These are phyloP conservation scores for Azorinus chamasolen DNA, from an alignment of 2,888 invertebrate species.

Conservation along the genomic window DNA sequence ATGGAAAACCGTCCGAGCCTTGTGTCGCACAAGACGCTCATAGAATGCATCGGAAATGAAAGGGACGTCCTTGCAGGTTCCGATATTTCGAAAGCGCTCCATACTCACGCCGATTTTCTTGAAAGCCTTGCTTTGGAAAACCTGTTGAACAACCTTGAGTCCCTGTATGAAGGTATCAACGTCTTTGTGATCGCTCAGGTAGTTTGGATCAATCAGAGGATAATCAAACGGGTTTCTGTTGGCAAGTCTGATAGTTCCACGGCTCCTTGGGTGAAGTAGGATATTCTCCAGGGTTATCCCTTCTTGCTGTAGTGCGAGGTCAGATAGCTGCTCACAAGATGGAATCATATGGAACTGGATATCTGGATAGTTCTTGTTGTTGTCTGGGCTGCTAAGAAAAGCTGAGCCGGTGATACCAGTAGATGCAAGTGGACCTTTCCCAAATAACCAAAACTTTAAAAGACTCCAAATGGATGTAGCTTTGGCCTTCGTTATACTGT, in stretches of 20 bases:
- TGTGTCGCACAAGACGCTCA: conserved; percentile 34
- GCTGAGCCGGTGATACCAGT: conserved; percentile 13
- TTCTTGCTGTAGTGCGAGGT: neutral
- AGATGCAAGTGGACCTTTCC: conserved; percentile 22
- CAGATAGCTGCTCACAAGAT: neutral
- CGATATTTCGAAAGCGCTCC: neutral
- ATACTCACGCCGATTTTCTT: conserved; percentile 15
- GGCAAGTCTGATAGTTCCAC: conserved; percentile 92
- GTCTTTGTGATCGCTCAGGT: conserved; percentile 89
- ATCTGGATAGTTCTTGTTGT: conserved; percentile 35
- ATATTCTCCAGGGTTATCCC: conserved; percentile 18
- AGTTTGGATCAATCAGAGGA: conserved; percentile 96
- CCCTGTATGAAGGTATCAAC: conserved; percentile 39
- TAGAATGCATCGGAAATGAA: conserved; percentile 29
- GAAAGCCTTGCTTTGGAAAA: conserved; percentile 30
- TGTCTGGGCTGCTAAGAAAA: conserved; percentile 22
- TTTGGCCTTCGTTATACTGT: conserved; percentile 21
- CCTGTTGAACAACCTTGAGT: conserved; percentile 6
- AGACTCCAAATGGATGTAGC: conserved; percentile 1
- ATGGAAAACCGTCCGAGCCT: conserved; percentile 36
- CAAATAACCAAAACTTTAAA: conserved; percentile 19
- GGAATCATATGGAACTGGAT: conserved; percentile 32
- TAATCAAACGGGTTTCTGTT: conserved; percentile 92
- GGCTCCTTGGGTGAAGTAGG: conserved; percentile 89
- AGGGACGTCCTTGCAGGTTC: conserved; percentile 10